Evolutionary conservation across 2,797 vertebrate genomes (phyloP), one percentile per base, ranked within the genome.

Genomic region (Sebastes steindachneri): DNA sequence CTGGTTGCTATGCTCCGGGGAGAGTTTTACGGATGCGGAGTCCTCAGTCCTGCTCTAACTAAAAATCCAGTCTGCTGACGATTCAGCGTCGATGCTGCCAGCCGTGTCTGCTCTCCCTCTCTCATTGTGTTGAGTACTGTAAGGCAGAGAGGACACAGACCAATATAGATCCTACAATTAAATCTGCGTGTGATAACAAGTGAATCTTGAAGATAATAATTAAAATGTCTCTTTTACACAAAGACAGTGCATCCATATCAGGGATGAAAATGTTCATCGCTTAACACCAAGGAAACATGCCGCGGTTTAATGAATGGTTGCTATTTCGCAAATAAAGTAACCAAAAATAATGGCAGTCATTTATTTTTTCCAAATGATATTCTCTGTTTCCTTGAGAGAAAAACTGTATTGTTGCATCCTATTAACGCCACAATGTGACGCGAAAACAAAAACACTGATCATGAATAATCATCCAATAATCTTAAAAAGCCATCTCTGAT

Each of bases 141-240:
- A 53, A 23, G 28, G 25, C 54, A 35, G 62, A 37, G 37, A 73
- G 58, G 80, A 80, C 35, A 33, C 54, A 17, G 31, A 76, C 75
- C n/a, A 76, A 77, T 70, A 83, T 75, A 80, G 86, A 83, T 80
- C 73, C 75, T 71, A 41, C 75, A 91, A 82, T 91, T 90, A 90
- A 17, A 82, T 75, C 76, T 41, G 48, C 48, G 59, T 68, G 15
- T 33, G 67, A 75, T 80, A 72, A 70, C 68, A 75, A 80, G 60
- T 19, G 57, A 73, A 31, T 63, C 82, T 68, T 77, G 41, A 72
- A 28, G 51, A 68, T 26, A 79, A 75, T 82, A 90, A 90, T 89
- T 86, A 84, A 14, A 68, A 7, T 65, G 59, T 83, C 45, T 80
- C 35, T 53, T 54, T 65, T 28, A 68, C 55, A 64, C 45, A 83